Percentiles rank a stretch among this genome's conserved stretches.
These are phyloP conservation scores for Urocynchramus pylzowi DNA, from an alignment of 2,113 vertebrate species.

Conservation along the genomic window DNA sequence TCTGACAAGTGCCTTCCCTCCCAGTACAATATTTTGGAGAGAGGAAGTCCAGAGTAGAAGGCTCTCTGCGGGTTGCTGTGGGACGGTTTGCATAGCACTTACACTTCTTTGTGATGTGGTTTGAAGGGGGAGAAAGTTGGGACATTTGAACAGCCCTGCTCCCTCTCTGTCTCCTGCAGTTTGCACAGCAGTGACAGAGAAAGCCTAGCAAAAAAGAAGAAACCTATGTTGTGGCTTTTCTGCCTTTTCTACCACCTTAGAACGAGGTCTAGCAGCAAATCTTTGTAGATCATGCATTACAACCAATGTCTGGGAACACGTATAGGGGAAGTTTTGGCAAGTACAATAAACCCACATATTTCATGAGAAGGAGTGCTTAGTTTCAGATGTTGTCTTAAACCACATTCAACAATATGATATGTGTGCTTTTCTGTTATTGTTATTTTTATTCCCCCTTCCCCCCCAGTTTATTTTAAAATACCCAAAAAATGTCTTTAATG, in stretches of 20 bases:
- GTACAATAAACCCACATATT: not conserved
- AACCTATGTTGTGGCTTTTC: not conserved
- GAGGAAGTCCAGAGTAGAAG: not conserved
- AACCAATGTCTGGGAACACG: not conserved
- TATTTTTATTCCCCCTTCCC: not conserved
- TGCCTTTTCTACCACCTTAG: not conserved
- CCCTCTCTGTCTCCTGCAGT: not conserved
- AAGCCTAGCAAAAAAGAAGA: not conserved
- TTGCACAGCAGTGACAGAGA: not conserved
- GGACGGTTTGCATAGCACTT: not conserved
- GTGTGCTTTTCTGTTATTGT: not conserved
- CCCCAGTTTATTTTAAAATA: not conserved
- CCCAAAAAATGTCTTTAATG: not conserved
- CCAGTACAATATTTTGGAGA: not conserved
- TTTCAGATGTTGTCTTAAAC: not conserved
- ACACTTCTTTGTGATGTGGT: not conserved
- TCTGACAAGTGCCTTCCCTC: constrained; percentile 28
- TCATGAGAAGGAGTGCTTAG: not conserved
- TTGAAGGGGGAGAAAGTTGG: not conserved
- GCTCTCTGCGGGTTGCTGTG: not conserved
- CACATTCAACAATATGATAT: not conserved
- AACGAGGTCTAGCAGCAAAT: not conserved
- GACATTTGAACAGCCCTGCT: not conserved
- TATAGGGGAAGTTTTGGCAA: not conserved
- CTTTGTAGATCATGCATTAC: not conserved